Percentiles rank a stretch among this genome's conserved stretches.
These are phyloP conservation scores for Vicugna pacos DNA, from an alignment of 2,113 vertebrate species.

Conservation along the genomic window DNA sequence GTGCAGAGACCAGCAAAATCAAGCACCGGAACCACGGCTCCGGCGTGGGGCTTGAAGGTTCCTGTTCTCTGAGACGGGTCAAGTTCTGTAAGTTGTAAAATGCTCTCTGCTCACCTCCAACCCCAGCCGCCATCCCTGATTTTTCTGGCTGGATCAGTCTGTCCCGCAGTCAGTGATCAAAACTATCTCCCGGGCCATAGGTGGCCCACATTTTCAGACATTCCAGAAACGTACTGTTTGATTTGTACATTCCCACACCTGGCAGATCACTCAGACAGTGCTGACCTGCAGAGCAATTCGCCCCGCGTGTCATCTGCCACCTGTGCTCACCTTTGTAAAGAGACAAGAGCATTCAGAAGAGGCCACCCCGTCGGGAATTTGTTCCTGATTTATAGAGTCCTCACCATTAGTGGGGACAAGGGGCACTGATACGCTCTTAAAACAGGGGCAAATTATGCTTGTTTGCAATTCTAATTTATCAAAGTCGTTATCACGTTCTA, in stretches of 20 bases:
- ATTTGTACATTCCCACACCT: not conserved
- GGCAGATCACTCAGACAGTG: not conserved
- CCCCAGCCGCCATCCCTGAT: not conserved
- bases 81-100: not conserved
- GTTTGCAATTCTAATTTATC: slow-evolving; percentile 50
- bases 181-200: not conserved
- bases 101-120: not conserved
- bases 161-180: not conserved
- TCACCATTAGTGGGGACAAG: not conserved
- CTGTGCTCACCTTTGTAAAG: slow-evolving; percentile 49
- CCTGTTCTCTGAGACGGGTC: not conserved
- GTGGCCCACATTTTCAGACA: not conserved
- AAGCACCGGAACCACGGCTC: accelerated
- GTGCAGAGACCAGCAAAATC: not conserved
- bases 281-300: not conserved
- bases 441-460: not conserved
- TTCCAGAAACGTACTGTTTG: not conserved
- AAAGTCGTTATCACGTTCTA: not conserved
- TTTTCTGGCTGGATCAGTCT: not conserved
- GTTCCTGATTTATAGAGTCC: slow-evolving; percentile 62
- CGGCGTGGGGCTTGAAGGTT: not conserved
- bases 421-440: slow-evolving; percentile 25
- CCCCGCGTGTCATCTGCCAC: slow-evolving; percentile 14
- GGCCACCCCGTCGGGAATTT: not conserved
- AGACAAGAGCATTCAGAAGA: slow-evolving; percentile 53